These are phyloP conservation scores for Bombus haemorrhoidalis DNA, from an alignment of 1,140 invertebrate genomes.

Conservation along the genomic window DNA sequence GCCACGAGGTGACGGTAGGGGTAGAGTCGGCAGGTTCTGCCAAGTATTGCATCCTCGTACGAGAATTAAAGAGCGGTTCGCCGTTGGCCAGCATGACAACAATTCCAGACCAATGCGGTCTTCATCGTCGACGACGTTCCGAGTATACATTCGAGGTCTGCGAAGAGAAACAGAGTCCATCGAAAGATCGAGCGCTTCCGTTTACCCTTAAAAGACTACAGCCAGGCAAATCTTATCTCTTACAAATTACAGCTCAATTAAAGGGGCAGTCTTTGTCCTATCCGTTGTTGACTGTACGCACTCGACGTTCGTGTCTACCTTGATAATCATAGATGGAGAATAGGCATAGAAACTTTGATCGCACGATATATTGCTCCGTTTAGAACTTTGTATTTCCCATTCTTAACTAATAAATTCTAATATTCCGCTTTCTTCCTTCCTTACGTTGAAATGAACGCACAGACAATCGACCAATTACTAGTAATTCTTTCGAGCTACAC, in stretches of 20 bases:
- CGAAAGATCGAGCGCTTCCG: slow-evolving; percentile 69
- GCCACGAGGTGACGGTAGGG: slow-evolving; percentile 75
- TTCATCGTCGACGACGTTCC: slow-evolving; percentile 73
- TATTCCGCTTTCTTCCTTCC: too few relatives aligned
- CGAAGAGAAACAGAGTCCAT: slow-evolving; percentile 70
- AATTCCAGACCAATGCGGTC: slow-evolving; percentile 74
- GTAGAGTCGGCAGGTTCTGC: slow-evolving; percentile 75
- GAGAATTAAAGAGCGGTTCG: slow-evolving; percentile 67
- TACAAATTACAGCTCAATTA: slow-evolving; percentile 74
- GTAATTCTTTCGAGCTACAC: not conserved
- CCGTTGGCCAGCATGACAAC: slow-evolving; percentile 63
- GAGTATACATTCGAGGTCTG: slow-evolving; percentile 74
- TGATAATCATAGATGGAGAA: slow-evolving; percentile 28
- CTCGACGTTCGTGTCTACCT: slow-evolving; percentile 65
- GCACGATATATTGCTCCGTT: not conserved
- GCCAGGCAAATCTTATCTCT: slow-evolving; percentile 73
- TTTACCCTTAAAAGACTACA: slow-evolving; percentile 74
- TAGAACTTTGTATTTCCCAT: not conserved
- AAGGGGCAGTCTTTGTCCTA: slow-evolving; percentile 75
- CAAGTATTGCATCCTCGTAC: slow-evolving; percentile 76
- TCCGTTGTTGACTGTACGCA: slow-evolving; percentile 72
- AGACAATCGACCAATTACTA: not conserved
- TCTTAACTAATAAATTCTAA: not conserved
- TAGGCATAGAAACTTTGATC: slow-evolving; percentile 1
- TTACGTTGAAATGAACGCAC: not conserved